Evolutionary conservation across 2,113 vertebrate species (phyloP).

Genomic region (Podarcis muralis): DNA sequence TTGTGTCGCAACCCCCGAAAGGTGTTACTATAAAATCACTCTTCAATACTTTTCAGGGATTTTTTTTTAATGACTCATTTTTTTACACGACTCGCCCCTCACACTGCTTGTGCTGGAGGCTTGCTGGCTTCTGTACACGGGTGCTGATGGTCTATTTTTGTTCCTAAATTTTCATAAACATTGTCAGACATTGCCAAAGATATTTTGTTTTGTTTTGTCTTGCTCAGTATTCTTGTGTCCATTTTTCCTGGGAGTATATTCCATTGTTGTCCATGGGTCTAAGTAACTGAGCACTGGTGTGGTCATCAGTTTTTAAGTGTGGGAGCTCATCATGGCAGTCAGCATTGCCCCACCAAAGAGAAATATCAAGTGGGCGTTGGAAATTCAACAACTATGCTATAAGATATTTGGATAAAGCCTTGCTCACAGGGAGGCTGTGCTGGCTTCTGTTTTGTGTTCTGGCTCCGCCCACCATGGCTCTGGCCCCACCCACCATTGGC

Average conservation of each 20-base stretch:
- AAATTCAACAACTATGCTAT: too few relatives aligned
- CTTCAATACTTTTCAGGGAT: conserved; percentile 27
- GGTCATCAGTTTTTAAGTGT: too few relatives aligned
- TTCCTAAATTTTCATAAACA: not conserved
- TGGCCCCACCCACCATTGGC: too few relatives aligned
- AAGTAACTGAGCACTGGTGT: too few relatives aligned
- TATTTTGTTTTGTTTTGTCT: not conserved
- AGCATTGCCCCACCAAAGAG: too few relatives aligned
- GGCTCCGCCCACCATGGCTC: too few relatives aligned
- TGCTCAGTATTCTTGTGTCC: not conserved
- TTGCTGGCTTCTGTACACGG: too few relatives aligned
- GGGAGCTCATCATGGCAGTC: too few relatives aligned
- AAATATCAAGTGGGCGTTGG: too few relatives aligned
- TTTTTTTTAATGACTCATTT: conserved; percentile 58
- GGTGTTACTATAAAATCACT: conserved; percentile 1
- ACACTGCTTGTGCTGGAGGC: conserved; percentile 21
- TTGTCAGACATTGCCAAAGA: not conserved
- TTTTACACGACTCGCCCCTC: conserved; percentile 42
- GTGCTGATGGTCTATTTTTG: not conserved
- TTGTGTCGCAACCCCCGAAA: not conserved
- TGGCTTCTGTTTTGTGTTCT: too few relatives aligned
- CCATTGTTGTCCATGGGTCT: not conserved
- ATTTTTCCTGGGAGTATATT: not conserved
- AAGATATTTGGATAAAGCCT: too few relatives aligned
- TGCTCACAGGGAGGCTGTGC: too few relatives aligned